A percentile compares a stretch with the other conserved stretches of the same genome.
phyloP scores from a whole-genome alignment of 1,140 invertebrate genomes.

The Meloidogyne floridensis region DNA sequence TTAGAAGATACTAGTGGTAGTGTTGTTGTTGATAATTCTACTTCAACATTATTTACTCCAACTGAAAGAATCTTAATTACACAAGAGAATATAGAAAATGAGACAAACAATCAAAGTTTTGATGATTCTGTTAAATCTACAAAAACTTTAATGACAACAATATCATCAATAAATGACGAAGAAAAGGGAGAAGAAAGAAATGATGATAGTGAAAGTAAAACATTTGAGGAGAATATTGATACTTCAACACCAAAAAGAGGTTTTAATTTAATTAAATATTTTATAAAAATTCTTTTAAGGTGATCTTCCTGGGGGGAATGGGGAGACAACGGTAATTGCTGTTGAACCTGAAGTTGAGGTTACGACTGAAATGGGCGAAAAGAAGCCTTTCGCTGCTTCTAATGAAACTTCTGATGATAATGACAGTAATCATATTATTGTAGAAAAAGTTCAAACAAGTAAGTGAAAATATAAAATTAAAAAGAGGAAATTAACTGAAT shows the following conservation, averaged over 20 bases:
- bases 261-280: neutral
- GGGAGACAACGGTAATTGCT: neutral
- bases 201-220: neutral
- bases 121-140: neutral
- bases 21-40: neutral
- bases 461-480: neutral
- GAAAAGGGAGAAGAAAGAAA: neutral
- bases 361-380: neutral
- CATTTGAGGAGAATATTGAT: neutral
- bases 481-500: too few relatives aligned
- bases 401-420: neutral
- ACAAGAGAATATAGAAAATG: neutral
- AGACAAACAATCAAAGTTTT: neutral
- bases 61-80: neutral
- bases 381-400: neutral
- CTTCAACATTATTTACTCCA: neutral
- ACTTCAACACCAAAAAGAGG: slow-evolving; percentile 3
- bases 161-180: neutral
- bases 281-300: neutral
- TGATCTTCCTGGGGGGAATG: neutral
- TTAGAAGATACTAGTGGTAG: neutral
- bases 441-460: neutral
- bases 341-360: neutral
- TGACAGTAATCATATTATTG: neutral
- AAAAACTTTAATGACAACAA: neutral